phyloP scores from a whole-genome alignment of 2,113 vertebrate genomes.

The Dryoscopus gambensis region DNA sequence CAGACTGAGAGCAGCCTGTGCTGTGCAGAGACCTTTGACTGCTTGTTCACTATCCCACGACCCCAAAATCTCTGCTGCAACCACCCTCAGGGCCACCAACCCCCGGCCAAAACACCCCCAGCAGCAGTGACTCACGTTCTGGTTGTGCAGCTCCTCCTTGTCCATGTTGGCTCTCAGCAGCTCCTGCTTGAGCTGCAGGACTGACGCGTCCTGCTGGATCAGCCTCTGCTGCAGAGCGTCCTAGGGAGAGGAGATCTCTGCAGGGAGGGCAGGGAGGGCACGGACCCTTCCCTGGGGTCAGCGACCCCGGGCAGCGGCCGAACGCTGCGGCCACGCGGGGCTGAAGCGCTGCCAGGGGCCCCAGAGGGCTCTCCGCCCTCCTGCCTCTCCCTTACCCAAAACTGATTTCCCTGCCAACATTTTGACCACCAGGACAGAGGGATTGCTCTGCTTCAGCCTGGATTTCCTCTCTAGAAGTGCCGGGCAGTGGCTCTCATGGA shows the following conservation, averaged over 20 bases:
- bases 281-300: neutral
- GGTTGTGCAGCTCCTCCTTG: constrained; percentile 87
- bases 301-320: neutral
- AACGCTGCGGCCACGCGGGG: neutral
- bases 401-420: neutral
- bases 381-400: neutral
- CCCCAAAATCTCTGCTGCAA: neutral
- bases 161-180: constrained; percentile 87
- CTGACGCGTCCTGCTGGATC: constrained; percentile 83
- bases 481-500: neutral
- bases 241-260: constrained; percentile 60
- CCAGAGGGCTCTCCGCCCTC: neutral
- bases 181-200: constrained; percentile 96
- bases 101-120: neutral
- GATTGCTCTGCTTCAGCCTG: neutral
- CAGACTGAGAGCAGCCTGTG: neutral
- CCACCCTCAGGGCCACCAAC: neutral
- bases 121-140: constrained; percentile 80
- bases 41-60: neutral
- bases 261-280: neutral
- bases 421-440: neutral
- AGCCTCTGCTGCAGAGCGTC: constrained; percentile 93
- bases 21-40: neutral
- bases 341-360: neutral
- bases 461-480: neutral